Base-by-base conservation (phyloP, 1,140 invertebrate species). In the Anagrus nilaparvatae region DNA sequence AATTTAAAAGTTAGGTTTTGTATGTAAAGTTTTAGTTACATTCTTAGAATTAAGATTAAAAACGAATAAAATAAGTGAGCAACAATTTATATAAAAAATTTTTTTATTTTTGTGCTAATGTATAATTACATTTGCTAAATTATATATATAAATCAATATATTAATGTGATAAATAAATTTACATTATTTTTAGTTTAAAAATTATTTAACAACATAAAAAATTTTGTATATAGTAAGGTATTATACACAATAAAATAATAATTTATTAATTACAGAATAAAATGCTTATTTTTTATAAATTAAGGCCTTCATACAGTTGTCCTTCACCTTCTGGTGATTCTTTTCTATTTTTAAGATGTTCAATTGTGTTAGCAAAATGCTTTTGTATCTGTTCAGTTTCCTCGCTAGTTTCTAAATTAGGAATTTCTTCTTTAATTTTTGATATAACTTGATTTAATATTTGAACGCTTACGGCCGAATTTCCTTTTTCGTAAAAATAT, bases 331-430 rank as follows among this genome's bases (percentile, higher is more conserved):
- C 61, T 16, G 58, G 52, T 7, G 60, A 61, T 37, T 61, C 60
- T 46, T 62, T 65, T 16, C 67, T 55, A 39, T 65, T 64, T 49
- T 63, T 59, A 33, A 91, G 69, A 60, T 91, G 86, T 43, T 84
- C 81, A 44, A 92, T 60, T 0, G 87, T 91, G 59, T 91, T 91
- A 48, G 81, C 81, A 62, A 95, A 92, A 67, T 97, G 91, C 59
- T 90, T 91, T 39, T 87, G 87, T 46, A 97, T 94, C 67, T 96
- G 91, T 57, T 97, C 92, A 3, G 89, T 89, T 64, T 97, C 94
- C 56, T 96, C 91, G 40, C 82, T 91, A 8, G 84, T 79, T 59
- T 97, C 94, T 24, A 97, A 71, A 63, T 89, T 93, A 0, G 89
- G 87, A 16, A 97, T 65, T 57, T 95, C 88, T 53, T 95, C 89